Evolutionary conservation across 2,113 vertebrate genomes (phyloP), one percentile per base, ranked within the genome.

Genomic region (Amphiprion ocellaris): DNA sequence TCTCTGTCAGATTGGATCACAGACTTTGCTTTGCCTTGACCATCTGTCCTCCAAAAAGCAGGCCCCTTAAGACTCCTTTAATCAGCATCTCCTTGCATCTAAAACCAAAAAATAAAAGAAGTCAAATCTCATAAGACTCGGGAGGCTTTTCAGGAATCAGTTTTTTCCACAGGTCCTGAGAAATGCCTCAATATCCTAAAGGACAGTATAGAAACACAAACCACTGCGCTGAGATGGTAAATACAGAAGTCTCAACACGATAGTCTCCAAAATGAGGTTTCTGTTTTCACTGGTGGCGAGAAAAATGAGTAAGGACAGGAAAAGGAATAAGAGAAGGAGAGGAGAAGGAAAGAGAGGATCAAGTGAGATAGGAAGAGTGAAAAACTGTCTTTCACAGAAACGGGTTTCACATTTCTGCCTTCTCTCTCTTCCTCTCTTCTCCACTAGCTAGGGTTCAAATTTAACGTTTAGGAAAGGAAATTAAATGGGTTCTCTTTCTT

Each of bases 41-140:
- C 86, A 69, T 84, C 88, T 77, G 71, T 72, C 30, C 24, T 37
- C 79, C 15, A 33, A 33, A 74, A 54, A 54, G 10, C 44, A 46
- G 46, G 10, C 49, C 69, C 37, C 53, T 68, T 62, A 72, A 65
- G 52, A 68, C 46, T 55, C 17, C 30, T 62, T 71, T 46, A 55
- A 84, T 37, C 55, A 55, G 78, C 52, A 24, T 14, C 2, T 78
- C 46, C 2, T 0, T 23, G 17, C 10, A 0, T 47, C 41, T 37
- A 7, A 28, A n/a, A 21, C 10, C 12, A 62, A 19, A 46, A 53
- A 28, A 10, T 17, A 78, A 62, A 55, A 47, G 10, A n/a, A 17
- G 19, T 4, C 1, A 50, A 55, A 41, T 74, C 64, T 41, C 24
- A n/a, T n/a, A 15, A 60, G 30, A 14, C 2, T 44, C 0, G 15